phyloP scores from a whole-genome alignment of 2,797 vertebrate genomes.

The Manis crassicaudata region DNA sequence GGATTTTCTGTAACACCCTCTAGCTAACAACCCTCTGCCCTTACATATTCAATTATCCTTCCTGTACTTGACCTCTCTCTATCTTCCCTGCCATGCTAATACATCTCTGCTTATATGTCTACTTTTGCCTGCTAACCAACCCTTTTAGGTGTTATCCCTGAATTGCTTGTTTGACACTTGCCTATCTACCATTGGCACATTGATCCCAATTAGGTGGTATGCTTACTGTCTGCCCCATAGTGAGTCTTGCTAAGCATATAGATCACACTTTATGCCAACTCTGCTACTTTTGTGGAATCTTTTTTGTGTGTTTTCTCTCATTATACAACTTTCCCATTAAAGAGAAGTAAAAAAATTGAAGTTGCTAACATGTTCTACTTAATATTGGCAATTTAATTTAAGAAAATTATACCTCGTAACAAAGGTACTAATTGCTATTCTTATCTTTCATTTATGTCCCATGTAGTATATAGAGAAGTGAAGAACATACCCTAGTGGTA shows the following conservation, averaged over 20 bases:
- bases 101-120: not conserved
- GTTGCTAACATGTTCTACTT: not conserved
- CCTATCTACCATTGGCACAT: not conserved
- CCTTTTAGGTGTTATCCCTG: not conserved
- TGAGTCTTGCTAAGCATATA: not conserved
- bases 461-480: not conserved
- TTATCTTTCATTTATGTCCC: not conserved
- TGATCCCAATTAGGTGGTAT: not conserved
- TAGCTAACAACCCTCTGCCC: not conserved
- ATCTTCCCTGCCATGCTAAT: not conserved
- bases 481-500: not conserved
- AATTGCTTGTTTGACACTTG: not conserved
- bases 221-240: not conserved
- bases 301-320: not conserved
- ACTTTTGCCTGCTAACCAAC: not conserved
- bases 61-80: not conserved
- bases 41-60: not conserved
- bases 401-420: not conserved
- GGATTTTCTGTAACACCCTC: not conserved
- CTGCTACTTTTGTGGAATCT: not conserved
- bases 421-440: not conserved
- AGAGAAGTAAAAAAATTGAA: not conserved
- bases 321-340: not conserved
- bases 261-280: not conserved
- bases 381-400: conserved; percentile 20